phyloP scores from a whole-genome alignment of 2,888 invertebrate species.

The Brachypterus glaber region DNA sequence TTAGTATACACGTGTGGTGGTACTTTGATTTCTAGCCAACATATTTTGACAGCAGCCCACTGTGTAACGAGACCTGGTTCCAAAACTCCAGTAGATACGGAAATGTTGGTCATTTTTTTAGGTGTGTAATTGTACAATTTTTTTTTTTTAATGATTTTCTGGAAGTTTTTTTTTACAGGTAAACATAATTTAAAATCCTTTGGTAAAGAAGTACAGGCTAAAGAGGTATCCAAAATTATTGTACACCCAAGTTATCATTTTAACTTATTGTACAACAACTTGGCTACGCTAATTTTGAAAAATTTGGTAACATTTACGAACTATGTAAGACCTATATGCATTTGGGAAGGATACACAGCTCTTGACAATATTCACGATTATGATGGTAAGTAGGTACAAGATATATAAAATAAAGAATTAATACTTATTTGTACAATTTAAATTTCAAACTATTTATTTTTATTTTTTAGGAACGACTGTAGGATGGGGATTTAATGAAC shows the following conservation, averaged over 20 bases:
- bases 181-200: conserved; percentile 27
- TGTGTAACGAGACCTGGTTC: conserved; percentile 33
- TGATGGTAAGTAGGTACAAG: conserved; percentile 26
- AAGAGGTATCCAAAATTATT: conserved; percentile 35
- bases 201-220: conserved; percentile 41
- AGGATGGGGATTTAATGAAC: conserved; percentile 49
- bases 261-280: conserved; percentile 31
- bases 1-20: conserved; percentile 36
- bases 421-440: too few relatives aligned
- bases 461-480: conserved; percentile 33
- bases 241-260: conserved; percentile 34
- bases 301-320: conserved; percentile 30
- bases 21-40: conserved; percentile 29
- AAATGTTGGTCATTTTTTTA: conserved; percentile 32
- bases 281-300: conserved; percentile 32
- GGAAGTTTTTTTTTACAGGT: conserved; percentile 16
- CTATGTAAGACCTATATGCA: conserved; percentile 35
- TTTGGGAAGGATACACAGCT: conserved; percentile 30
- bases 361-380: conserved; percentile 25
- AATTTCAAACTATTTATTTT: too few relatives aligned
- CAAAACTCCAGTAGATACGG: conserved; percentile 24
- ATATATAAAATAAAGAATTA: too few relatives aligned
- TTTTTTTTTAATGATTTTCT: too few relatives aligned
- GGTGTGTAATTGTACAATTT: too few relatives aligned
- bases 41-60: conserved; percentile 36